Evolutionary conservation across 1,140 invertebrate species (phyloP).

Genomic region (Atta cephalotes): DNA sequence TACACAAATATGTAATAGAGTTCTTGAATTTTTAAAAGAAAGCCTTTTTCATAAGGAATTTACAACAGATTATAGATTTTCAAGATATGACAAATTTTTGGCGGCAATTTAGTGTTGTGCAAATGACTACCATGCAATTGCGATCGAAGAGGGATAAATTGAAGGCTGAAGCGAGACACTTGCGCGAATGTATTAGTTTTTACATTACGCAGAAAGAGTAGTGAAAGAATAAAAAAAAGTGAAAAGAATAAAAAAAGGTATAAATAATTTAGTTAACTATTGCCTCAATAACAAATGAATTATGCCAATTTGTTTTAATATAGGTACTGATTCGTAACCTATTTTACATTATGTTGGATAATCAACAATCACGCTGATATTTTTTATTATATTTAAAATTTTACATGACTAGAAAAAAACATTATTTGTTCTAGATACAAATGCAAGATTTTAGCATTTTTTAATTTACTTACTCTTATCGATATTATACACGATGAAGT

Average conservation of each 20-base stretch:
- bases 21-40: constrained; percentile 10
- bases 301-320: background rate
- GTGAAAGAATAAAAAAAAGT: background rate
- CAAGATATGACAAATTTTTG: constrained; percentile 67
- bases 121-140: constrained; percentile 60
- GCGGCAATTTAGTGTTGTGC: constrained; percentile 56
- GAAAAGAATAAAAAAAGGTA: background rate
- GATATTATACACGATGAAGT: background rate
- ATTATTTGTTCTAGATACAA: background rate
- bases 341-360: background rate
- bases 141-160: constrained; percentile 60
- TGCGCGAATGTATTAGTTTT: constrained; percentile 60
- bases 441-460: background rate
- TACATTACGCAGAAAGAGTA: constrained; percentile 49
- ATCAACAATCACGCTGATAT: background rate
- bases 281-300: background rate
- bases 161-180: constrained; percentile 38
- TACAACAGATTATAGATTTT: constrained; percentile 64
- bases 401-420: constrained; percentile 5
- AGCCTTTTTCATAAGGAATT: background rate
- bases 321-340: background rate
- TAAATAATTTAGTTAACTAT: constrained; percentile 26
- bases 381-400: constrained; percentile 5
- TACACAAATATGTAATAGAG: background rate
- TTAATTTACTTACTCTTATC: background rate